Evolutionary conservation across 2,888 invertebrate species (phyloP), one percentile per base, ranked within the genome.

Genomic region (Crossocerus cetratus): DNA sequence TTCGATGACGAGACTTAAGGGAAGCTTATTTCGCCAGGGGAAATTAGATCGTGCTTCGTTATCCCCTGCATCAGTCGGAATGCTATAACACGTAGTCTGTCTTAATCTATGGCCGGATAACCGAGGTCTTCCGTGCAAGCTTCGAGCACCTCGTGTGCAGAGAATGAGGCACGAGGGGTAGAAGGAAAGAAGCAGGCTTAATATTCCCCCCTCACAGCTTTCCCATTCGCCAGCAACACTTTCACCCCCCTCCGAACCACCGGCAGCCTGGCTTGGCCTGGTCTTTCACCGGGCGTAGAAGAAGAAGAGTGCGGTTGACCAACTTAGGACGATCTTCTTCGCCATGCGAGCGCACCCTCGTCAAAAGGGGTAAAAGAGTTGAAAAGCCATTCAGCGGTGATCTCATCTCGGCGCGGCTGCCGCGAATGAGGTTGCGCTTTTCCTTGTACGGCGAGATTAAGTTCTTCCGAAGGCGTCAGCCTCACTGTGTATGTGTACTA

Each of bases 111-210:
- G 74, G 44, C 60, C 65, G 79, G 77, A 79, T 77, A 68, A 73
- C 75, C 74, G 73, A 74, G 80, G 75, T 81, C 74, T 81, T 81
- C 32, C 8, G 2, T 68, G 78, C 78, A 81, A 81, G 81, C 81
- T 73, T 74, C 64, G 74, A 66, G 62, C 43, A 43, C 13, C 23
- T 2, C n/a, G 21, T 16, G 62, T 49, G 22, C 14, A n/a, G 8
- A 5, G 8, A 20, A 8, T 32, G 49, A 49, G 49, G 49, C 11
- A 49, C 49, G 49, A 53, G 13, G 21, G 67, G 62, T 44, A 64
- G 22, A 45, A 18, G 44, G 67, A 63, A 53, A 64, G 22, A 45
- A 18, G 44, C 8, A 13, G n/a, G 59, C 20, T 59, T 62, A 49
- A 69, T 56, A 69, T 55, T 43, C 57, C 18, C 20, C 49, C 3